Evolutionary conservation across 2,888 invertebrate genomes (phyloP), one percentile per base, ranked within the genome.

Genomic region (Petrolisthes cinctipes): DNA sequence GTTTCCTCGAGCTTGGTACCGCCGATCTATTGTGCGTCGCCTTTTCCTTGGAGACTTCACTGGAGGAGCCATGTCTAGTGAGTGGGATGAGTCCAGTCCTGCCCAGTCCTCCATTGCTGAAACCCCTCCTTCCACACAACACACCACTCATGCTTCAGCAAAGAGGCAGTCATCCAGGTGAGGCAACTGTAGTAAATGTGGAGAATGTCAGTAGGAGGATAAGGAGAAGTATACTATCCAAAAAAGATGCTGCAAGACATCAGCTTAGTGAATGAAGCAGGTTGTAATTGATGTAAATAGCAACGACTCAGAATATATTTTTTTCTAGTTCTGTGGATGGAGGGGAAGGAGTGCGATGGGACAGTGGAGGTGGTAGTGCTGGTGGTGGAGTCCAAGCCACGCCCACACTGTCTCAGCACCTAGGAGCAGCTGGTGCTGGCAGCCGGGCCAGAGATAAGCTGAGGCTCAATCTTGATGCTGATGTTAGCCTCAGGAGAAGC

Each of bases 1-100:
- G 0, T 99, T 99, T 93, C 99, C 99, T 0, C 98, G 98, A 93
- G 99, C 99, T 17, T 99, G 99, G 99, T 99, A 99, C 93, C 94
- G 99, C 4, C 95, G 97, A 71, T 97, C 97, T 91, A 97, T 99
- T 92, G 98, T 99, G 56, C 94, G 98, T 7, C 94, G 98, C 53
- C 94, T 99, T 92, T 98, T 98, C 93, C 94, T 98, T 83, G 98
- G 99, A 0, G 99, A 99, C 93, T 95, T 98, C 86, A 97, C 88
- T 51, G 85, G 88, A 5, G 88, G 88, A n/a, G 85, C 85, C 9
- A 79, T 79, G 11, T 68, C 82, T 5, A 88, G 85, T 51, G 88
- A 88, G 57, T 85, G 88, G 85, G 88, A 88, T 68, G 88, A 88
- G 75, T 54, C 68, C 56, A 85, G 82, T 53, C 88, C 88, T 6